Base-by-base conservation (phyloP, 2,888 invertebrate species). In the Nymphalis urticae region DNA sequence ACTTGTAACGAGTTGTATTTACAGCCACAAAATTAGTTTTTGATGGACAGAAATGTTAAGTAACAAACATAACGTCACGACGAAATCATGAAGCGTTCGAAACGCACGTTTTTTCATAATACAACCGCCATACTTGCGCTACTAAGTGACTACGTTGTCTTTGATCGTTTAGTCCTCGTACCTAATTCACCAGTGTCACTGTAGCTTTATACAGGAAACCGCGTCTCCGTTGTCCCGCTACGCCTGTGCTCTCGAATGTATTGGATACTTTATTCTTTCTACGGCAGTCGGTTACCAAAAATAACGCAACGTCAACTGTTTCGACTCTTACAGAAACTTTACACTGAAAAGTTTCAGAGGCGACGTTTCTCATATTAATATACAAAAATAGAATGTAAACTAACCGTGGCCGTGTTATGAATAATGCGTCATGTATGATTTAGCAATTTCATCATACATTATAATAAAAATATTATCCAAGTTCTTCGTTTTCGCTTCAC, bases 371-470 rank as follows among this genome's bases (percentile, higher is more conserved):
- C 81, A 76, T 82, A 87, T 87, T 84, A 88, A 85, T 85, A 82
- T 73, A 82, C 82, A 73, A 79, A 84, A 89, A 87, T 86, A 88
- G 84, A 81, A 79, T 61, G 51, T 75, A 76, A 78, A 76, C 73
- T 68, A 72, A 75, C 73, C 69, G 68, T 69, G 73, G 74, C 75
- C 65, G 75, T 80, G 77, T 82, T 87, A 85, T 82, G 83, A 82
- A 83, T 82, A 83, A 87, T 83, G 80, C 72, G 77, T 72, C 78
- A 76, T 73, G 74, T 80, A 80, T 86, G 83, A 88, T 85, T 88
- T 86, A 85, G 82, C 83, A 80, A 81, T 80, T 75, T 78, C 65
- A 78, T 79, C 80, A 87, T 88, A 85, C 85, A 89, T 89, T 85
- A 86, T 85, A 84, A 87, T 87, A 86, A 86, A 82, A 65, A 42